Evolutionary conservation across 1,140 invertebrate species (phyloP), one percentile per base, ranked within the genome.

Genomic region (Neotoxoptera formosana): DNA sequence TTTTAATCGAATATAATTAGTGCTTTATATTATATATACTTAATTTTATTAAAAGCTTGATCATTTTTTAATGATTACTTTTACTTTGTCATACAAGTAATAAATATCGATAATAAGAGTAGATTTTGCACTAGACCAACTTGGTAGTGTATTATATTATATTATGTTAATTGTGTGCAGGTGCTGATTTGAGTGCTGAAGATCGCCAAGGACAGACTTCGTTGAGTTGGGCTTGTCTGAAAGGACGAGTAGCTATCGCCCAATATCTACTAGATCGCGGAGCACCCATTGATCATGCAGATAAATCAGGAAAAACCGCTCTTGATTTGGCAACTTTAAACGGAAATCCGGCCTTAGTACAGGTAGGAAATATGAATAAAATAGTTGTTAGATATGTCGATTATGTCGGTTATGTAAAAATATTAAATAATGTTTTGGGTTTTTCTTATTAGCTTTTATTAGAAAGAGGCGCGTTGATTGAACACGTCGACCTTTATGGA

Each of bases 401-500:
- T n/a, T n/a, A 87, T 48, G 4, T 51, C 8, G 17, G 7, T n/a
- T n/a, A 87, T 48, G 4, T 87, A n/a, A 2, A 36, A 83, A 36
- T 83, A 20, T 36, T 36, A 81, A 81, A 83, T 83, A 34, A 83
- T 87, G 17, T 45, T 45, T 53, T 48, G 1, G 1, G 4, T 56
- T 47, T 21, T 83, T 60, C 1, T 56, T 86, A 8, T 47, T 97
- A 98, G 94, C 96, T 98, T 87, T 95, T 99, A 84, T 95, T 99
- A 83, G 98, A 99, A 93, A 96, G 97, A 94, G 98, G 98, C 45
- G 98, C 98, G 1, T 96, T 98, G 47, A 96, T 99, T 88, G 98
- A 99, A 95, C 98, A 99, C 95, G 97, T 98, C 3, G 99, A 99
- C 95, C 96, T 97, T n/a, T 98, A 98, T 94, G 99, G 98, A n/a